Evolutionary conservation across 2,888 invertebrate genomes (phyloP).

Genomic region (Oxyscelio sp.): DNA sequence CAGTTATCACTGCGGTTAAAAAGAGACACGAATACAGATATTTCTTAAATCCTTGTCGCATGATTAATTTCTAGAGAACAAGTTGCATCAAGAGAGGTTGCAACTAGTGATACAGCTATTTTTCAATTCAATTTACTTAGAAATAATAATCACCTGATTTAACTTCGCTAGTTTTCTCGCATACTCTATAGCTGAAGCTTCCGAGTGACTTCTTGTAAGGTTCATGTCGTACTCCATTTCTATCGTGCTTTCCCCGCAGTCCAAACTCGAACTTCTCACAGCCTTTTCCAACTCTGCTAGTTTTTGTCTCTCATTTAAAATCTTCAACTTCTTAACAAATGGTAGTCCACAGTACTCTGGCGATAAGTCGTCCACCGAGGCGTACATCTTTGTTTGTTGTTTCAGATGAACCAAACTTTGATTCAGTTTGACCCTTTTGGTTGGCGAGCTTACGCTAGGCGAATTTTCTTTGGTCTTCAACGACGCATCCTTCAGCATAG

Average conservation of each 20-base stretch:
- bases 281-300: constrained; percentile 94
- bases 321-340: constrained; percentile 96
- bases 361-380: constrained; percentile 95
- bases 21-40: too few relatives aligned
- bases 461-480: constrained; percentile 80
- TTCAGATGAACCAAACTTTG: too few relatives aligned
- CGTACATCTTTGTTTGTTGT: too few relatives aligned
- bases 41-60: too few relatives aligned
- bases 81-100: too few relatives aligned
- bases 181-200: constrained; percentile 93
- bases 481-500: constrained; percentile 93
- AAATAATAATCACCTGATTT: constrained; percentile 85
- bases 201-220: constrained; percentile 94
- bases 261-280: constrained; percentile 94
- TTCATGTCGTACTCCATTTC: constrained; percentile 90
- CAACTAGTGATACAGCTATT: too few relatives aligned
- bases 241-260: constrained; percentile 91
- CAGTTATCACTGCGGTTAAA: too few relatives aligned
- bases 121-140: too few relatives aligned
- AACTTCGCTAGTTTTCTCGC: constrained; percentile 86
- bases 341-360: constrained; percentile 96
- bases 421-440: too few relatives aligned
- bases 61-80: too few relatives aligned
- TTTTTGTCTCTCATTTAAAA: constrained; percentile 96
- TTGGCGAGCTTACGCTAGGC: constrained; percentile 82